Conservation (phyloP, 2,797 vertebrate genomes). For the Xiphophorus birchmanni region DNA sequence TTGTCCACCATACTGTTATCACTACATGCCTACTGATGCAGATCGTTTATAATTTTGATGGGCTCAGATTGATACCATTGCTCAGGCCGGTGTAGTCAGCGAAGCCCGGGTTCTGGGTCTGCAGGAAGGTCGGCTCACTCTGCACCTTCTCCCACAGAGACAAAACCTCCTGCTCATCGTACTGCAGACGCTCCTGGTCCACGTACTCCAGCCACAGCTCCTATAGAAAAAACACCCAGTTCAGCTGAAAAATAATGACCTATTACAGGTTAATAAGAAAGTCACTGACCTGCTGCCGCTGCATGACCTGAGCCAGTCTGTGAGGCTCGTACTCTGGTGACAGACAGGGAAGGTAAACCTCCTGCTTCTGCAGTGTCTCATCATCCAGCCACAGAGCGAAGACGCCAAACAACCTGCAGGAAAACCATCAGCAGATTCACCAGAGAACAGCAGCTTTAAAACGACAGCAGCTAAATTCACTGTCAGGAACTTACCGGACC, state of each 20-base stretch:
- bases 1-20: neutral
- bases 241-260: neutral
- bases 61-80: conserved; percentile 78
- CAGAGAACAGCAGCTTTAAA: neutral
- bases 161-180: conserved; percentile 88
- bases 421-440: conserved; percentile 11
- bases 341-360: conserved; percentile 91
- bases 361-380: conserved; percentile 92
- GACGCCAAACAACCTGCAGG: conserved; percentile 89
- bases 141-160: conserved; percentile 87
- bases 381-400: conserved; percentile 95
- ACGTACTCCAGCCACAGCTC: conserved; percentile 94
- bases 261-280: neutral
- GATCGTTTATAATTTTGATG: neutral
- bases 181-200: conserved; percentile 89
- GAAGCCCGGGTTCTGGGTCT: conserved; percentile 71
- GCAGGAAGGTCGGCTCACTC: conserved; percentile 82
- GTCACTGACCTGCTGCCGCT: conserved; percentile 84
- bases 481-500: conserved; percentile 83
- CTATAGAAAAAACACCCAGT: conserved; percentile 66
- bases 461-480: neutral
- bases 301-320: conserved; percentile 94
- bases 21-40: neutral
- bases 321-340: conserved; percentile 92
- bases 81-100: conserved; percentile 84